These are phyloP conservation scores for Lasioglossum marginatum DNA, from an alignment of 2,888 invertebrate genomes.

Conservation along the genomic window DNA sequence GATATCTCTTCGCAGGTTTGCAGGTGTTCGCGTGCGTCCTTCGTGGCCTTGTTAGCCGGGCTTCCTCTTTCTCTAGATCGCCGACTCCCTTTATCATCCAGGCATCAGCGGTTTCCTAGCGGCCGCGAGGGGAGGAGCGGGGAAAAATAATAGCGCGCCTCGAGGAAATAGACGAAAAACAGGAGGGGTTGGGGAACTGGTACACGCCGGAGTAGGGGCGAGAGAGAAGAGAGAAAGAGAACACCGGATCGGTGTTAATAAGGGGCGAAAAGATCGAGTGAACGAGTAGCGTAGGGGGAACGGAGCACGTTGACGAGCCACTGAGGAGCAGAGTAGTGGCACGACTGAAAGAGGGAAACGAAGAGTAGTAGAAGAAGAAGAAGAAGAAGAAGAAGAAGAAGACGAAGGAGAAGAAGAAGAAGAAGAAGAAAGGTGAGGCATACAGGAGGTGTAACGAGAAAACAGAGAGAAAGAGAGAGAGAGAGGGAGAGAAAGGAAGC, in stretches of 20 bases:
- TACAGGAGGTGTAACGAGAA: not conserved
- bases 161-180: not conserved
- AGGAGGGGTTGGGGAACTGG: not conserved
- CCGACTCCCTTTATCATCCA: slow-evolving; percentile 18
- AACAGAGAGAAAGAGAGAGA: not conserved
- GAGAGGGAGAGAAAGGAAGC: not conserved
- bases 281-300: not conserved
- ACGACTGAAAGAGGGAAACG: slow-evolving; percentile 2
- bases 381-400: not conserved
- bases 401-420: not conserved
- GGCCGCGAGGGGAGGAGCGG: not conserved
- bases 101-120: not conserved
- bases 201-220: not conserved
- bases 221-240: not conserved
- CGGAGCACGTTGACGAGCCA: slow-evolving; percentile 16
- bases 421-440: slow-evolving; percentile 15
- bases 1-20: slow-evolving; percentile 59
- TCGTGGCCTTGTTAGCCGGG: slow-evolving; percentile 52
- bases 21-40: slow-evolving; percentile 66
- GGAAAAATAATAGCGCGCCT: slow-evolving; percentile 15
- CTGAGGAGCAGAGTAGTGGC: not conserved
- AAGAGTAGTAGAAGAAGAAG: not conserved
- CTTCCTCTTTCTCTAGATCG: slow-evolving; percentile 39
- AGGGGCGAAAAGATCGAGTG: slow-evolving; percentile 17
- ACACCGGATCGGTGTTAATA: slow-evolving; percentile 11